These are phyloP conservation scores for Bucorvus abyssinicus DNA, from an alignment of 2,797 vertebrate genomes.

Conservation along the genomic window DNA sequence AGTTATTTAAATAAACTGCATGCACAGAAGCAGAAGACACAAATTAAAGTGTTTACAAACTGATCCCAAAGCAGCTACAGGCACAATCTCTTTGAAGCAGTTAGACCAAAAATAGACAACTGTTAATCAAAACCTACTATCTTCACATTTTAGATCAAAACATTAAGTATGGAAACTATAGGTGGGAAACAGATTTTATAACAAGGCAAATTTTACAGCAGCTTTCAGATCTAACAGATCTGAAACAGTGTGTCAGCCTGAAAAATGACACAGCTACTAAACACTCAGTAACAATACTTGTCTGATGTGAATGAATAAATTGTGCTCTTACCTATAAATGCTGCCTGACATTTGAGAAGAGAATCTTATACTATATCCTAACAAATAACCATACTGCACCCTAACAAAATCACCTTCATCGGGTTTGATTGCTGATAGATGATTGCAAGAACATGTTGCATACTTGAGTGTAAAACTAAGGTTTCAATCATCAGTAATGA, in stretches of 20 bases:
- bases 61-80: not conserved
- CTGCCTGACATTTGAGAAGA: not conserved
- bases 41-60: not conserved
- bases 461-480: not conserved
- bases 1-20: not conserved
- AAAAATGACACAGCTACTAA: constrained; percentile 26
- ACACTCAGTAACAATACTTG: not conserved
- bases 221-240: not conserved
- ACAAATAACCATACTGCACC: not conserved
- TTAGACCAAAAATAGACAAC: not conserved
- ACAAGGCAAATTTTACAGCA: not conserved
- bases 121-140: not conserved
- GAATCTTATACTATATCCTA: not conserved
- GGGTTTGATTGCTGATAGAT: not conserved
- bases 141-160: not conserved
- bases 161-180: not conserved
- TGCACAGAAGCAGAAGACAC: not conserved
- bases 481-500: not conserved
- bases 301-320: not conserved
- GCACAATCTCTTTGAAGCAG: not conserved
- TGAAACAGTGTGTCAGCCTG: not conserved
- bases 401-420: not conserved
- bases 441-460: not conserved
- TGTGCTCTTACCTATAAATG: not conserved
- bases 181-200: constrained; percentile 1